Evolutionary conservation across 1,140 invertebrate genomes (phyloP).

Genomic region (Dendroctonus ponderosae): DNA sequence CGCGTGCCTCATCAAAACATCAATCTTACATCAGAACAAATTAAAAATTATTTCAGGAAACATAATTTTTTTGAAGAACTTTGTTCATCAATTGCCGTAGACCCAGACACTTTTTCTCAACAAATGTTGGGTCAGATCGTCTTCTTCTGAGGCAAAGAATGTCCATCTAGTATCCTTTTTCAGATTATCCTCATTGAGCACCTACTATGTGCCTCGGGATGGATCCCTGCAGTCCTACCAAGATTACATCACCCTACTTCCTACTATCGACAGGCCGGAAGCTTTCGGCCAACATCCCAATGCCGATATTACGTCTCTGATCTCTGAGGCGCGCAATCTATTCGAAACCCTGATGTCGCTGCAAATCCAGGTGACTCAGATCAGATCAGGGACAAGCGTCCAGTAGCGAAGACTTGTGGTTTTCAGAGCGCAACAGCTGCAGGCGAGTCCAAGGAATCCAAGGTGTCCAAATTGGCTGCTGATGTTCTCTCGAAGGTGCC

Average conservation of each 20-base stretch:
- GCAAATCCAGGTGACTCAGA: conserved; percentile 58
- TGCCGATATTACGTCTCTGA: conserved; percentile 85
- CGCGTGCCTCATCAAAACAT: too few relatives aligned
- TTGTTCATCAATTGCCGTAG: too few relatives aligned
- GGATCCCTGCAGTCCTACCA: conserved; percentile 76
- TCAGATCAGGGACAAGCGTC: not conserved
- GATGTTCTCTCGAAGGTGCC: conserved; percentile 74
- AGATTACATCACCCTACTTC: conserved; percentile 74
- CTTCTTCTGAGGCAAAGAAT: too few relatives aligned
- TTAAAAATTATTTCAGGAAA: too few relatives aligned
- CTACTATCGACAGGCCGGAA: conserved; percentile 75
- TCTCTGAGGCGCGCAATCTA: conserved; percentile 70
- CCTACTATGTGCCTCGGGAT: conserved; percentile 80
- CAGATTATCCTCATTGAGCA: conserved; percentile 63
- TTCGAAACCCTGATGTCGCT: conserved; percentile 81
- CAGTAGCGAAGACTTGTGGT: not conserved
- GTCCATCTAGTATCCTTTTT: conserved; percentile 6
- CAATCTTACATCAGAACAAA: too few relatives aligned
- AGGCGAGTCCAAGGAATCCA: conserved; percentile 62
- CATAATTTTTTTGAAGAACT: too few relatives aligned
- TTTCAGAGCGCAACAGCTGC: conserved; percentile 52
- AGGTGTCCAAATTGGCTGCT: conserved; percentile 59
- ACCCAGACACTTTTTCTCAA: too few relatives aligned
- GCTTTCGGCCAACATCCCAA: conserved; percentile 88
- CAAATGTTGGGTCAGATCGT: too few relatives aligned